Base-by-base conservation (phyloP, 2,888 invertebrate species). In the Drosophila mimetica region DNA sequence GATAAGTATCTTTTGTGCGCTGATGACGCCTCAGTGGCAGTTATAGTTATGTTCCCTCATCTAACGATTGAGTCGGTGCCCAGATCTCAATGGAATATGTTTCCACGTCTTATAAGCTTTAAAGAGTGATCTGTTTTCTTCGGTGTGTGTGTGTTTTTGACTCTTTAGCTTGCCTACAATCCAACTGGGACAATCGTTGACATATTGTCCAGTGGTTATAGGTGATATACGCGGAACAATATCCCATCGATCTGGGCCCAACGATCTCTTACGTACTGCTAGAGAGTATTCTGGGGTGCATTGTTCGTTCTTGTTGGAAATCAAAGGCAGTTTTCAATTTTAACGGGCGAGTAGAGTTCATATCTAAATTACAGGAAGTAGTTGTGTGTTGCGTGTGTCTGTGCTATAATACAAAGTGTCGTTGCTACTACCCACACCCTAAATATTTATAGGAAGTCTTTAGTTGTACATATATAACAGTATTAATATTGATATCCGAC, bases 401-500 rank as follows among this genome's bases (percentile, higher is more conserved):
- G 88, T 82, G 88, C 77, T 88, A 84, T 84, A 84, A 84, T 84
- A 84, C 83, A 84, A 74, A 84, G 86, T 83, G 77, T 78, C 48
- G 57, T 52, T 70, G 69, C 71, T 82, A 75, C 76, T 85, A 85
- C 85, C 85, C 87, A 87, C 83, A 85, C 88, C 85, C 87, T 87
- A 88, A 88, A 82, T 58, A 69, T 77, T 73, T 77, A 87, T 82
- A 84, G 82, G 84, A 81, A 88, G 72, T 89, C 74, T 79, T 77
- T 70, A 74, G 79, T 81, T 75, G 72, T 76, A 73, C 61, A 73
- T 71, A 67, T 64, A 74, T 65, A 76, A 74, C 74, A 79, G 75
- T 51, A 61, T 73, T 54, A 78, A 76, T 81, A 79, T 75, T 72
- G 73, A 71, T 76, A 72, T 64, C 76, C 90, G 90, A 90, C 90